phyloP scores from a whole-genome alignment of 2,888 invertebrate genomes.

The Cataglyphis albicans region DNA sequence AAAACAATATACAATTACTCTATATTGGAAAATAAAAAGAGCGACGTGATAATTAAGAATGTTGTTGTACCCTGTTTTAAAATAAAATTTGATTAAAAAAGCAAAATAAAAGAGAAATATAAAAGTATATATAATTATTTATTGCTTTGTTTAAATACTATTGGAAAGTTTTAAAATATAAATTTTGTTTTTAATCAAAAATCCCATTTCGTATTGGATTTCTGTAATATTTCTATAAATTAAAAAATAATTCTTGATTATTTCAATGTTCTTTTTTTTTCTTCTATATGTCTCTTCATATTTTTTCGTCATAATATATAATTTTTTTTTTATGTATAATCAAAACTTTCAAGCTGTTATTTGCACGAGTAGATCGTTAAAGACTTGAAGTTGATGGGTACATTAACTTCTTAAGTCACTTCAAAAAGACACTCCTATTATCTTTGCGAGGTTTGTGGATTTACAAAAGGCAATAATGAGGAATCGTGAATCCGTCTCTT shows the following conservation, averaged over 20 bases:
- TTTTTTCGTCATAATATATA: too few species aligned
- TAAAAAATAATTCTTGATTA: neutral
- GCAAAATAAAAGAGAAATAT: neutral
- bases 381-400: slow-evolving; percentile 13
- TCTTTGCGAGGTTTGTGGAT: slow-evolving; percentile 15
- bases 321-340: neutral
- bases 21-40: neutral
- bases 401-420: neutral
- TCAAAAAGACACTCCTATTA: slow-evolving; percentile 18
- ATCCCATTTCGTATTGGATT: neutral
- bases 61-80: neutral
- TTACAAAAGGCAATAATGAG: slow-evolving; percentile 21
- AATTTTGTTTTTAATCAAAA: neutral
- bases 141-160: neutral
- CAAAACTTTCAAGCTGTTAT: neutral
- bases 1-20: too few species aligned
- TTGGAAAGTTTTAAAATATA: neutral
- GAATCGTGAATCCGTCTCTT: neutral
- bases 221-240: neutral
- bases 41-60: neutral
- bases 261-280: neutral
- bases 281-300: neutral
- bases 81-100: neutral
- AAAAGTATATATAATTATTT: neutral
- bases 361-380: slow-evolving; percentile 1